Base-by-base conservation (phyloP, 2,888 invertebrate species). In the Eubasilissa splendida region DNA sequence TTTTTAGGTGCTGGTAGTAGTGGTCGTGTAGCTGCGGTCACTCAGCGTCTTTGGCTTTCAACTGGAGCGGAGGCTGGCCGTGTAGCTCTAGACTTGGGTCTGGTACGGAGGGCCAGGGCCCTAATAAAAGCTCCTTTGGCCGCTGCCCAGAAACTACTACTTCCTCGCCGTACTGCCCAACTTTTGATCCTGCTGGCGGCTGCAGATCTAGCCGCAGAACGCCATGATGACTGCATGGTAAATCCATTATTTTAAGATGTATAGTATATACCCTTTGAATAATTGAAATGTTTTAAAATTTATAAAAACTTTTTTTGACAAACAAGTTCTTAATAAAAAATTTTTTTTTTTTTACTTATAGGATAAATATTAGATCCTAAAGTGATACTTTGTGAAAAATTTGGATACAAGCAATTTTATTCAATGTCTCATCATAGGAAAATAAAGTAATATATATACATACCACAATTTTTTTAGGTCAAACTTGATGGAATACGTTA, bases 181-280 rank as follows among this genome's bases (percentile, higher is more conserved):
- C 85, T 86, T 50, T 77, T 87, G 59, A 76, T 84, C 4, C 85
- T 86, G 53, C 82, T 87, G 56, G 86, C 87, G 1, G 84, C 85
- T 54, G 85, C 86, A 11, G 87, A 87, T 83, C 75, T 87, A 8
- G 80, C 84, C 11, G 85, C 86, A 7, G 81, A 81, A 52, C 85
- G 85, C 31, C 84, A 85, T 59, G 85, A 86, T 56, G 86, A 87
- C 82, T 87, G 86, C 79, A 77, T 42, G 75, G 83, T 83, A 80
- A n/a, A 58, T 4, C 3, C 9, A 58, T 9, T 8, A 9, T 58
- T 52, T 63, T 14, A 22, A 73, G 12, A 68, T 8, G 11, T 31
- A 9, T 31, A 63, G 31, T 31, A 63, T 33, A 11, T 12, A 12
- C 63, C 11, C 12, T 33, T 33, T 63, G 9, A 10, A 63, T 63